These are phyloP conservation scores for Hylaeus volcanicus DNA, from an alignment of 1,140 invertebrate species.

Conservation along the genomic window DNA sequence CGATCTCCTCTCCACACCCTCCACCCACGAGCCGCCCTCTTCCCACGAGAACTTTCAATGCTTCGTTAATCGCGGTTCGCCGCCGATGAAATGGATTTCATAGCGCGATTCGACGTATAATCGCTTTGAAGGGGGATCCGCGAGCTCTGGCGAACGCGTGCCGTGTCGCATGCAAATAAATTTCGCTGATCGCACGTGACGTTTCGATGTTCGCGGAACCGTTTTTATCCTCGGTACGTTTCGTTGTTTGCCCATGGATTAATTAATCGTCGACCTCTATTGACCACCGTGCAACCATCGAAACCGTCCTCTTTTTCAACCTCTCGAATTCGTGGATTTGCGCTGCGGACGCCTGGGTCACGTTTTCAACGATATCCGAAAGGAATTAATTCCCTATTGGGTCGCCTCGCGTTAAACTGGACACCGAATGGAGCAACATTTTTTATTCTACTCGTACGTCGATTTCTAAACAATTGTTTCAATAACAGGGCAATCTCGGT, in stretches of 20 bases:
- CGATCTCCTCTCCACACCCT: not conserved
- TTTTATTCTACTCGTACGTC: too few species aligned
- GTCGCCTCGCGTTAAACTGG: too few species aligned
- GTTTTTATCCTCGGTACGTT: not conserved
- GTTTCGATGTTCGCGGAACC: not conserved
- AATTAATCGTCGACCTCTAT: conserved; percentile 5
- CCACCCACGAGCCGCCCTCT: not conserved
- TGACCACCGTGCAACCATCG: not conserved
- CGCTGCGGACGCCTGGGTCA: too few species aligned
- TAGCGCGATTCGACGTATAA: conserved; percentile 38
- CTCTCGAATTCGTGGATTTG: too few species aligned
- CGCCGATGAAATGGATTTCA: conserved; percentile 45
- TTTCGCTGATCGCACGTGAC: conserved; percentile 6
- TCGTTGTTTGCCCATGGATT: not conserved
- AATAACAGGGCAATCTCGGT: too few species aligned
- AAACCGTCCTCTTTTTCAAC: too few species aligned
- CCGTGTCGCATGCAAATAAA: conserved; percentile 10
- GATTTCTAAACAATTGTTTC: too few species aligned
- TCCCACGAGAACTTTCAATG: conserved; percentile 33
- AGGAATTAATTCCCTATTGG: too few species aligned
- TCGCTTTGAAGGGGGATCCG: conserved; percentile 18
- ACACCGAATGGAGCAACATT: too few species aligned
- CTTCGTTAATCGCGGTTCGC: conserved; percentile 50
- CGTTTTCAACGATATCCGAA: too few species aligned
- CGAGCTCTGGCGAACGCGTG: conserved; percentile 6